Evolutionary conservation across 1,140 invertebrate species (phyloP).

Genomic region (Drosophila parabipectinata): DNA sequence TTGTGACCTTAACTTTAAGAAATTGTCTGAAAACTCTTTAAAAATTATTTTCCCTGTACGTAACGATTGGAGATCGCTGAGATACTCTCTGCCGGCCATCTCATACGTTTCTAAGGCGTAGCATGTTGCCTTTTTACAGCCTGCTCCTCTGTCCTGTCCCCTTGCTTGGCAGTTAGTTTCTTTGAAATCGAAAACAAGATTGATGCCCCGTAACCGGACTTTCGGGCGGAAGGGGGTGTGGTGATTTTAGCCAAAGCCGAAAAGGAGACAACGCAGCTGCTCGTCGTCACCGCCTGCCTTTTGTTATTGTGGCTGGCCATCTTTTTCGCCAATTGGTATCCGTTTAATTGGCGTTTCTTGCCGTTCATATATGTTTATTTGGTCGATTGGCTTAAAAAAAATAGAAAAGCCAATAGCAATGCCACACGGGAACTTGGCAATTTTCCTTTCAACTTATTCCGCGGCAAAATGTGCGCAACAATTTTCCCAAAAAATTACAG

Average conservation of each 20-base stretch:
- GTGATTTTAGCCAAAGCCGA: conserved; percentile 11
- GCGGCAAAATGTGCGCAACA: conserved; percentile 46
- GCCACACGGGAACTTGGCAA: conserved; percentile 54
- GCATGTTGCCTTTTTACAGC: conserved; percentile 59
- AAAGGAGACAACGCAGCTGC: conserved; percentile 64
- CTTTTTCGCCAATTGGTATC: conserved; percentile 44
- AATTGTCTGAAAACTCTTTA: not conserved
- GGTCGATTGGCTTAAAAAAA: conserved; percentile 35
- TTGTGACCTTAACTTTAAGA: not conserved
- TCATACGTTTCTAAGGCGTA: conserved; percentile 38
- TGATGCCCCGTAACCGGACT: conserved; percentile 58
- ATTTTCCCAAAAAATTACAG: conserved; percentile 31
- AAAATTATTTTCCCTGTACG: not conserved
- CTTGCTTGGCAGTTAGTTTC: conserved; percentile 49
- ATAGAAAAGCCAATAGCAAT: conserved; percentile 12
- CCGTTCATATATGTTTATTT: conserved; percentile 64
- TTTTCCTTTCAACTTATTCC: conserved; percentile 75
- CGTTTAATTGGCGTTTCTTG: conserved; percentile 53
- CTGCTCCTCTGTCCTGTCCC: not conserved
- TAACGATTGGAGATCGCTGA: conserved; percentile 44
- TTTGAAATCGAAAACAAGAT: conserved; percentile 81
- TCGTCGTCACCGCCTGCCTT: conserved; percentile 17
- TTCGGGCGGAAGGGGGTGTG: conserved; percentile 1
- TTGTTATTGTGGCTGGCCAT: conserved; percentile 20
- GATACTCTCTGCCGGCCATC: conserved; percentile 23